Evolutionary conservation across 2,113 vertebrate genomes (phyloP), one percentile per base, ranked within the genome.

Genomic region (Neoarius graeffei): DNA sequence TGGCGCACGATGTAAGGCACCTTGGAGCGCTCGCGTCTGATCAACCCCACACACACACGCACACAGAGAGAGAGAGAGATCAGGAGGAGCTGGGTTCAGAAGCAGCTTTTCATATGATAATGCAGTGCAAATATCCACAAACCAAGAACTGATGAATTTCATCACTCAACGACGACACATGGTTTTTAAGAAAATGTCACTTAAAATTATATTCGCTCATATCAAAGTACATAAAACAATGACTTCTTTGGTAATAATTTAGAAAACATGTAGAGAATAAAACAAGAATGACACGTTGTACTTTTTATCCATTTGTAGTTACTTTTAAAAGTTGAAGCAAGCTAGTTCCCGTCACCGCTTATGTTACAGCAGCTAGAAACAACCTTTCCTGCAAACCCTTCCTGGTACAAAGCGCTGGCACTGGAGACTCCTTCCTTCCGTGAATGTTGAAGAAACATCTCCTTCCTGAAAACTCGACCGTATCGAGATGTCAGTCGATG

Each of bases 1-100:
- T 99, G 98, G 87, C 98, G 97, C 89, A 99, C 98, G 6, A 99
- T 98, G 95, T 99, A 99, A 94, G 98, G 98, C 95, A 99, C 98
- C 95, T 99, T 99, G 95, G 98, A 99, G 93, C 98, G 98, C 93
- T 99, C 98, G 0, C 98, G 97, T 94, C 98, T 99, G 95, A 30
- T 42, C 20, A 25, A 90, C 89, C 42, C 84, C n/a, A 67, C 42
- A 82, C 74, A 77, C 73, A 25, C 20, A 77, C 19, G 13, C 27
- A 71, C 54, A 87, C 30, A n/a, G n/a, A n/a, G n/a, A n/a, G n/a
- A n/a, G n/a, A n/a, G n/a, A 50, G 20, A 8, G 20, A 42, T 13
- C 3, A 69, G 11, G 7, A 25, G 8, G 25, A 64, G 9, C 62
- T 10, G 20, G 9, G 62, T 3, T 64, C 57, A 59, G 57, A 14